These are phyloP conservation scores for Crepidodera aurea DNA, from an alignment of 2,888 invertebrate species.

Conservation along the genomic window DNA sequence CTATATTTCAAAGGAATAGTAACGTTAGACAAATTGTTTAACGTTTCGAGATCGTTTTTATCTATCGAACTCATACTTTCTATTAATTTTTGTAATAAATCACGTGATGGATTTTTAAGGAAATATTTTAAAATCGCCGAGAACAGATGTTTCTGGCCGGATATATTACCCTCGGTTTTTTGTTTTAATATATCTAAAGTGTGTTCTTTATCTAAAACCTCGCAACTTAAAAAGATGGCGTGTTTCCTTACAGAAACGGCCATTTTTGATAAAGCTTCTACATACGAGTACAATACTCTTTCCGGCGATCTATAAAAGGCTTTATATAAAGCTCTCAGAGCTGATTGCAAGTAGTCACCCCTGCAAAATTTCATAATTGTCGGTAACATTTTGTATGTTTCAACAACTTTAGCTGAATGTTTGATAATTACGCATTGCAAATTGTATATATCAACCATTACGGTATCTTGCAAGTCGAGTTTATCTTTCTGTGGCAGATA, in stretches of 20 bases:
- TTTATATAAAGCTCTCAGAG: slow-evolving; percentile 40
- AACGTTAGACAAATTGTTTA: slow-evolving; percentile 25
- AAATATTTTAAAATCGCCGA: slow-evolving; percentile 42
- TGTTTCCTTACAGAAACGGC: slow-evolving; percentile 46
- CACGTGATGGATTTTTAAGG: slow-evolving; percentile 38
- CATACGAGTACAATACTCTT: slow-evolving; percentile 28
- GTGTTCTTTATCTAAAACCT: slow-evolving; percentile 31
- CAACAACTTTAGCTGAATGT: slow-evolving; percentile 29
- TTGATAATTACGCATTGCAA: slow-evolving; percentile 38
- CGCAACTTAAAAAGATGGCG: slow-evolving; percentile 40
- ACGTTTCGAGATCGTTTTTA: slow-evolving; percentile 40
- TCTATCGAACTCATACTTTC: slow-evolving; percentile 36
- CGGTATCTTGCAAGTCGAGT: slow-evolving; percentile 35
- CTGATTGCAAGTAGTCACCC: slow-evolving; percentile 44
- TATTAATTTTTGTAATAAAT: slow-evolving; percentile 34
- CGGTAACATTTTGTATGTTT: slow-evolving; percentile 34
- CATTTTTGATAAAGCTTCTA: slow-evolving; percentile 34
- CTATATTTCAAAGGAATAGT: slow-evolving; percentile 36
- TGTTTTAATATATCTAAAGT: slow-evolving; percentile 25
- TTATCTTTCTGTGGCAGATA: slow-evolving; percentile 40
- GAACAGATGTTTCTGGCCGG: slow-evolving; percentile 41
- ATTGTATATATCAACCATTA: slow-evolving; percentile 35
- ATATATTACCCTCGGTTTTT: slow-evolving; percentile 30
- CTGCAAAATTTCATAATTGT: slow-evolving; percentile 38
- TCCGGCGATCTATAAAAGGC: slow-evolving; percentile 41